phyloP scores from a whole-genome alignment of 2,113 vertebrate genomes.

The Cynoglossus semilaevis region DNA sequence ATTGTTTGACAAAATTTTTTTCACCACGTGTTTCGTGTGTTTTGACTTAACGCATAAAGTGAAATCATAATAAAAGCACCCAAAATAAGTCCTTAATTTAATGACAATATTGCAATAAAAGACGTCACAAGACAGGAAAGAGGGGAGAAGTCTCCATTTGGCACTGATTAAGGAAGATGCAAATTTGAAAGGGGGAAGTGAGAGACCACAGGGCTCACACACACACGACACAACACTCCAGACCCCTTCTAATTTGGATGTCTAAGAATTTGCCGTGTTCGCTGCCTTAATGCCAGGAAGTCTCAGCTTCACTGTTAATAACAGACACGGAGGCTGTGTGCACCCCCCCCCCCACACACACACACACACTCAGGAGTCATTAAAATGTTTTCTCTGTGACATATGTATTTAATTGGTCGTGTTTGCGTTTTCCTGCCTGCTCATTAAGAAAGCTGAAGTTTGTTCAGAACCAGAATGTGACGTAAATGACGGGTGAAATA shows the following conservation, averaged over 20 bases:
- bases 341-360: too few relatives aligned
- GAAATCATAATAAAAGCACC: too few relatives aligned
- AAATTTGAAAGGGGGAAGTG: constrained; percentile 55
- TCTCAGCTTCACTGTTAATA: constrained; percentile 66
- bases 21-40: too few relatives aligned
- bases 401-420: constrained; percentile 68
- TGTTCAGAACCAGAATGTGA: not conserved
- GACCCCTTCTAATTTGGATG: constrained; percentile 74
- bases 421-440: constrained; percentile 37
- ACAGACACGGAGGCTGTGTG: constrained; percentile 56
- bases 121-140: not conserved
- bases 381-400: constrained; percentile 74
- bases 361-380: constrained; percentile 73
- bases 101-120: too few relatives aligned
- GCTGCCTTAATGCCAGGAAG: constrained; percentile 72
- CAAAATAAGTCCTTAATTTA: too few relatives aligned
- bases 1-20: too few relatives aligned
- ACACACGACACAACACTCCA: constrained; percentile 64
- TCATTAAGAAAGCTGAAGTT: constrained; percentile 2
- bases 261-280: constrained; percentile 75
- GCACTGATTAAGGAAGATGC: constrained; percentile 72
- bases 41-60: too few relatives aligned
- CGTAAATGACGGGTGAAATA: too few relatives aligned
- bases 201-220: constrained; percentile 70
- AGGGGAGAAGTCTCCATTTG: constrained; percentile 63